Percentiles rank a stretch among this genome's conserved stretches.
Conservation (phyloP, 2,797 vertebrate species). For the Myoxocephalus aenaeus region DNA sequence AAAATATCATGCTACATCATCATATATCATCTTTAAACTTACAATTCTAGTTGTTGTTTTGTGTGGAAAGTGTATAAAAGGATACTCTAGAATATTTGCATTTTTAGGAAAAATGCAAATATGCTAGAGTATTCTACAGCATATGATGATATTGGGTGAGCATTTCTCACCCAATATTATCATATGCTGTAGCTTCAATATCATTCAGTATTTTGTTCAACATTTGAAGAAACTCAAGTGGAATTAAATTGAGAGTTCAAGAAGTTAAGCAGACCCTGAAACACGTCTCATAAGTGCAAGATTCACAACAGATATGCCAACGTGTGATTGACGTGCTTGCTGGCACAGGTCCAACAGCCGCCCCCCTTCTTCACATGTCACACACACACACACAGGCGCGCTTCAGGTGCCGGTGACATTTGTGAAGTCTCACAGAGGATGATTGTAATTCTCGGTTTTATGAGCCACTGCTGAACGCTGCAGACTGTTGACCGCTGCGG, state of each 20-base stretch:
- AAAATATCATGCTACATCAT: background rate
- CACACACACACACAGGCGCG: background rate
- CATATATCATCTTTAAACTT: background rate
- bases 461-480: slow-evolving; percentile 40
- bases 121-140: too few relatives aligned
- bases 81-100: background rate
- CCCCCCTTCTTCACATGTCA: slow-evolving; percentile 36
- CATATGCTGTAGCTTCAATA: background rate
- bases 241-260: background rate
- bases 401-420: slow-evolving; percentile 39
- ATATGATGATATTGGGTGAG: too few relatives aligned
- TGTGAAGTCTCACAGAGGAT: slow-evolving; percentile 36
- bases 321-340: slow-evolving; percentile 40
- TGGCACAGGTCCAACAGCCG: slow-evolving; percentile 24
- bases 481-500: slow-evolving; percentile 40
- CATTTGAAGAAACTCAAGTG: background rate
- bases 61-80: too few relatives aligned
- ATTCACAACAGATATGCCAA: slow-evolving; percentile 15
- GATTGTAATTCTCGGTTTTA: slow-evolving; percentile 65
- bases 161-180: background rate
- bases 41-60: background rate
- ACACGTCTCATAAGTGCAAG: background rate
- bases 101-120: too few relatives aligned
- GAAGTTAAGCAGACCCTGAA: slow-evolving; percentile 14
- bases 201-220: background rate